Evolutionary conservation across 2,797 vertebrate species (phyloP).

Genomic region (Hyperoplus immaculatus): DNA sequence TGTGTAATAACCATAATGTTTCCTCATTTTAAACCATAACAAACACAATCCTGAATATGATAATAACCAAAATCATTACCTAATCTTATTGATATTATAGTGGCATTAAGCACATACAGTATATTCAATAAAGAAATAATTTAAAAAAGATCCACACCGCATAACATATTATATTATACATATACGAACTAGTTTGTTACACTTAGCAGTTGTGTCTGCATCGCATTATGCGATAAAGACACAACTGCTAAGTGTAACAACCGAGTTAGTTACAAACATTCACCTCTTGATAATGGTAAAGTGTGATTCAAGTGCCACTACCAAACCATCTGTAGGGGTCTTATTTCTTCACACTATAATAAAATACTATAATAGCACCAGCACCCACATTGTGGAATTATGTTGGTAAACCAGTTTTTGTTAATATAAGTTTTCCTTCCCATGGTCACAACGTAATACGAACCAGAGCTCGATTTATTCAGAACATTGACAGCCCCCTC

Average conservation of each 20-base stretch:
- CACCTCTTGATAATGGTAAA: conserved; percentile 10
- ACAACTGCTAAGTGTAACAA: conserved; percentile 33
- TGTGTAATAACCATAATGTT: background rate
- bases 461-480: conserved; percentile 48
- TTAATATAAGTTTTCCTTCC: conserved; percentile 43
- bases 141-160: background rate
- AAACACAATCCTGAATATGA: no score
- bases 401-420: conserved; percentile 57
- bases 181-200: no score
- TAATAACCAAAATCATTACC: background rate
- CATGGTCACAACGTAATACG: conserved; percentile 27
- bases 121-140: background rate
- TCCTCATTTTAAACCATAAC: background rate
- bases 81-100: background rate
- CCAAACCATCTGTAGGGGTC: conserved; percentile 56
- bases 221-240: background rate
- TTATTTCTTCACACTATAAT: conserved; percentile 52
- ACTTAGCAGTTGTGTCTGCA: background rate
- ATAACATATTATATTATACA: no score
- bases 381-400: conserved; percentile 65
- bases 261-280: conserved; percentile 21
- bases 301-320: conserved; percentile 28
- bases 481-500: conserved; percentile 44
- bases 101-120: background rate
- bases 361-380: conserved; percentile 17